Evolutionary conservation across 2,888 invertebrate species (phyloP).

Genomic region (Leptinotarsa haldemani): DNA sequence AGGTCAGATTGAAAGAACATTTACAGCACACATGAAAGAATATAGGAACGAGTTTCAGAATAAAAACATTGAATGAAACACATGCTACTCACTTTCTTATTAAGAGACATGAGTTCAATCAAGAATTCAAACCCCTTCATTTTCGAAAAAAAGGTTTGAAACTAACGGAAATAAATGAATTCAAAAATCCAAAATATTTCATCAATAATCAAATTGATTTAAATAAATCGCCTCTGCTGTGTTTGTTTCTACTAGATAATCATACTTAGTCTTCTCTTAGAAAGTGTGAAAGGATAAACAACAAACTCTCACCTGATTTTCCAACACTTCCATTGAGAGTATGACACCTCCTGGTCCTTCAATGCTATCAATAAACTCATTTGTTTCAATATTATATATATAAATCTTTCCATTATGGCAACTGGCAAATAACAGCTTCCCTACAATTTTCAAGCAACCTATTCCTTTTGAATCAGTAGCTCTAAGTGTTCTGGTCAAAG

Average conservation of each 20-base stretch:
- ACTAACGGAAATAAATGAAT: too few relatives aligned
- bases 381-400: conserved; percentile 71
- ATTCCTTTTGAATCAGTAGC: conserved; percentile 70
- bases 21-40: too few relatives aligned
- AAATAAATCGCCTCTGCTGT: background rate
- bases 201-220: too few relatives aligned
- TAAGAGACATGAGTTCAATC: too few relatives aligned
- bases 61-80: background rate
- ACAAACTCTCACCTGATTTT: conserved; percentile 69
- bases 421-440: conserved; percentile 76
- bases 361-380: conserved; percentile 72
- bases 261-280: too few relatives aligned
- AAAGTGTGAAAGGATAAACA: too few relatives aligned
- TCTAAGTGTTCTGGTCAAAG: conserved; percentile 63
- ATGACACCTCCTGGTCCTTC: conserved; percentile 79
- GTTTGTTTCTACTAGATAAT: background rate
- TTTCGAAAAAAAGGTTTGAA: too few relatives aligned
- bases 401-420: conserved; percentile 85
- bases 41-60: too few relatives aligned
- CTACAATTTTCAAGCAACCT: conserved; percentile 76
- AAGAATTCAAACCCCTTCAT: too few relatives aligned
- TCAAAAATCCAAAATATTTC: too few relatives aligned
- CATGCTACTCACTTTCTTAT: too few relatives aligned
- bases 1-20: too few relatives aligned
- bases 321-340: conserved; percentile 75